phyloP scores from a whole-genome alignment of 2,888 invertebrate genomes.

The Caenorhabditis sp. region DNA sequence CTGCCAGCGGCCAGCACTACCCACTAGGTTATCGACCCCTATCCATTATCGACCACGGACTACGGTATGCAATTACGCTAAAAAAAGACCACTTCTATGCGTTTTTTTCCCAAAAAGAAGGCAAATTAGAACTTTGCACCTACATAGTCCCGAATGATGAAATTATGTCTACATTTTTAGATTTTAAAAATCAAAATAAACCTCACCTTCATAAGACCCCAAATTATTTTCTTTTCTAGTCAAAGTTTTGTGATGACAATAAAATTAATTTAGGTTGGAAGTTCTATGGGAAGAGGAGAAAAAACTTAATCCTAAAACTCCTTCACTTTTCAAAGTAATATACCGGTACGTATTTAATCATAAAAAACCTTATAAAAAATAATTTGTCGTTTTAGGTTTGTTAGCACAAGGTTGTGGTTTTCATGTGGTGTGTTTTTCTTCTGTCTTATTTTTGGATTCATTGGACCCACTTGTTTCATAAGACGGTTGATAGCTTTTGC shows the following conservation, averaged over 20 bases:
- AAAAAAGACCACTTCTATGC: too few species aligned
- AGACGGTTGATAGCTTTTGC: slow-evolving; percentile 79
- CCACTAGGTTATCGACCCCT: too few species aligned
- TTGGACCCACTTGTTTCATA: slow-evolving; percentile 83
- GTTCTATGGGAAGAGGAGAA: slow-evolving; percentile 84
- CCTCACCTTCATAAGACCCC: too few species aligned
- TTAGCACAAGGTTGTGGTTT: slow-evolving; percentile 82
- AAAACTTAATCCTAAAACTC: slow-evolving; percentile 69
- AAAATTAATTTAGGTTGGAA: slow-evolving; percentile 76
- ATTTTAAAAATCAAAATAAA: too few species aligned
- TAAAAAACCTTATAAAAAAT: too few species aligned
- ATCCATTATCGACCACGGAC: too few species aligned
- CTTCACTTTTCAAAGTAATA: slow-evolving; percentile 75
- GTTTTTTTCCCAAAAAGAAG: too few species aligned
- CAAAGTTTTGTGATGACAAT: background rate
- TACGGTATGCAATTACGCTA: too few species aligned
- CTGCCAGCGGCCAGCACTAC: too few species aligned
- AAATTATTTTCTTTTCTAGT: background rate
- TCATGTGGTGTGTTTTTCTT: slow-evolving; percentile 81
- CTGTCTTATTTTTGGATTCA: slow-evolving; percentile 80
- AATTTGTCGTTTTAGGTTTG: slow-evolving; percentile 78
- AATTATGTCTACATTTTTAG: too few species aligned
- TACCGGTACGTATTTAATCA: slow-evolving; percentile 23
- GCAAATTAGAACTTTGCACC: too few species aligned
- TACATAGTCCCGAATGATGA: too few species aligned